Evolutionary conservation across 2,113 vertebrate species (phyloP), one percentile per base, ranked within the genome.

Genomic region (Oxygymnocypris stewartii): DNA sequence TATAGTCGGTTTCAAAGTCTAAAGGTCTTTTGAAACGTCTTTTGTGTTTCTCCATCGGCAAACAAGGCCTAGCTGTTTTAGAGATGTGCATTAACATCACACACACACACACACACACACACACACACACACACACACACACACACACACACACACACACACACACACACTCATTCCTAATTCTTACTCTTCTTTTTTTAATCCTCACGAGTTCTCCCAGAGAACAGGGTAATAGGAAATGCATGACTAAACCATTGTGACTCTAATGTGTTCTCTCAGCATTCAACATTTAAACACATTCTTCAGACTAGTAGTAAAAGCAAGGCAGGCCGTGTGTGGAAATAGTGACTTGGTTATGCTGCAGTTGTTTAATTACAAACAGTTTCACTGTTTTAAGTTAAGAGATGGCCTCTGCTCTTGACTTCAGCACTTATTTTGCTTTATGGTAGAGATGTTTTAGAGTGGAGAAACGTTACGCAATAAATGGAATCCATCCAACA

Each of bases 221-320:
- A 11, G 2, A 63, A 44, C 79, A 81, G 6, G 35, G 13, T 84
- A 76, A 82, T 87, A 65, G 49, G 57, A 82, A 76, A 76, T 75
- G 69, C 79, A 87, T 87, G 85, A 87, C 79, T 79, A 77, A 76
- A 82, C 69, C 85, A 87, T 87, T 87, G 85, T 87, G 78, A 76
- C 85, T 87, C 18, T 59, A 63, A 65, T 71, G 31, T 74, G 57
- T 61, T 73, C 47, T 57, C 63, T 63, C 54, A 42, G 54, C 12
- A 25, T 11, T 73, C 16, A 2, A 11, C 25, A 4, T 6, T 79
- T 80, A 80, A 80, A 80, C 54, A 61, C 54, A 31, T 87, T 63
- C 40, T 18, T 44, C 42, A 13, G 59, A 47, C 67, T 54, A 44
- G 35, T 59, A 25, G 47, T 40, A 82, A 69, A 20, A 49, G 42